phyloP scores from a whole-genome alignment of 1,140 invertebrate genomes.

The Tetraneura akinire region DNA sequence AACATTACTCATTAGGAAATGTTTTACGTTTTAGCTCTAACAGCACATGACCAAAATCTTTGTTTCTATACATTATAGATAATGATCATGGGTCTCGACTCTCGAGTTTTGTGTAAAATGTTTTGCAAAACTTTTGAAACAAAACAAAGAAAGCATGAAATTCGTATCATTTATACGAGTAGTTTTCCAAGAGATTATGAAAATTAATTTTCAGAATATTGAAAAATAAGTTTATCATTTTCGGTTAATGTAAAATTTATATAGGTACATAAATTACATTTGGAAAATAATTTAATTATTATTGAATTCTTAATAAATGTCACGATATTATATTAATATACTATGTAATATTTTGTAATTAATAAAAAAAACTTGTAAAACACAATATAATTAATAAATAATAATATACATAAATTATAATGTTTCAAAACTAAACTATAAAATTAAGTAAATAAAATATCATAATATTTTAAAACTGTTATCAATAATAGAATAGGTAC shows the following conservation, averaged over 20 bases:
- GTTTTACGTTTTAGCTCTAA: background rate
- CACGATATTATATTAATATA: too few relatives aligned
- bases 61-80: constrained; percentile 8
- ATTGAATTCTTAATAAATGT: too few relatives aligned
- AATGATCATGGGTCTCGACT: background rate
- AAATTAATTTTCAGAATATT: background rate
- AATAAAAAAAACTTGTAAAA: too few relatives aligned
- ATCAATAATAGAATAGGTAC: too few relatives aligned
- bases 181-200: background rate
- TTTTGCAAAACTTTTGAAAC: constrained; percentile 21
- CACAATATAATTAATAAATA: too few relatives aligned
- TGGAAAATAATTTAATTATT: too few relatives aligned
- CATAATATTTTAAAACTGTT: too few relatives aligned
- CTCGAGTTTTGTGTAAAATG: background rate
- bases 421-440: too few relatives aligned
- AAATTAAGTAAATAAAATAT: too few relatives aligned
- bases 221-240: background rate
- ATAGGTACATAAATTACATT: background rate
- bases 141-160: constrained; percentile 1
- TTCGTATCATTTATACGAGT: background rate
- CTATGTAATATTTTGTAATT: too few relatives aligned
- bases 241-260: background rate
- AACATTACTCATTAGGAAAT: constrained; percentile 29
- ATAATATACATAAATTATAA: too few relatives aligned
- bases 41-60: background rate